Conservation (phyloP, 2,113 vertebrate genomes). For the Jaculus jaculus region DNA sequence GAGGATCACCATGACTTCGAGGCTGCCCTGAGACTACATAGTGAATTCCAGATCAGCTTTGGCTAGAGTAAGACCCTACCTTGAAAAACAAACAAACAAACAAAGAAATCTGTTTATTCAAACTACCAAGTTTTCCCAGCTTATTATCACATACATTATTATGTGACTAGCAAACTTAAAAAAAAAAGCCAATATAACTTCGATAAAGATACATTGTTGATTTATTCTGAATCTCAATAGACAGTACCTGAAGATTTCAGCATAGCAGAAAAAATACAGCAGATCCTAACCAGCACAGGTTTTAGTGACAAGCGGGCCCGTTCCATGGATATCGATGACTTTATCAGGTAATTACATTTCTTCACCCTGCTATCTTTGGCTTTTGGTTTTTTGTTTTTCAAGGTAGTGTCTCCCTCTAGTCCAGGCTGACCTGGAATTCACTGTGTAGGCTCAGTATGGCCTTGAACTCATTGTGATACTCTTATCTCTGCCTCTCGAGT, state of each 20-base stretch:
- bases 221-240: slow-evolving; percentile 84
- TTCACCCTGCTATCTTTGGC: slow-evolving; percentile 66
- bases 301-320: slow-evolving; percentile 95
- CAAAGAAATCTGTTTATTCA: neutral
- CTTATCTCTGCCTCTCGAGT: no score
- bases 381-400: no score
- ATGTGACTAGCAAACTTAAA: slow-evolving; percentile 10
- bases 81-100: no score
- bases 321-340: slow-evolving; percentile 98
- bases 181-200: slow-evolving; percentile 67
- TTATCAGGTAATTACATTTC: slow-evolving; percentile 91
- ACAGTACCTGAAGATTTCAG: slow-evolving; percentile 93
- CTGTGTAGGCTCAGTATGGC: no score
- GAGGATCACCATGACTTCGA: no score
- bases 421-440: no score
- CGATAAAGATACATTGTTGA: slow-evolving; percentile 75
- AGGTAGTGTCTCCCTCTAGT: no score
- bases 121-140: slow-evolving; percentile 7
- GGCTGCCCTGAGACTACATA: no score
- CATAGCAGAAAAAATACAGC: slow-evolving; percentile 92
- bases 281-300: slow-evolving; percentile 89
- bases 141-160: slow-evolving; percentile 4
- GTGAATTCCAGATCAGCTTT: no score
- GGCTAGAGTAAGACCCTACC: no score
- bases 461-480: no score